A percentile compares a stretch with the other conserved stretches of the same genome.
phyloP scores from a whole-genome alignment of 2,113 vertebrate species.

The Sturnira hondurensis region DNA sequence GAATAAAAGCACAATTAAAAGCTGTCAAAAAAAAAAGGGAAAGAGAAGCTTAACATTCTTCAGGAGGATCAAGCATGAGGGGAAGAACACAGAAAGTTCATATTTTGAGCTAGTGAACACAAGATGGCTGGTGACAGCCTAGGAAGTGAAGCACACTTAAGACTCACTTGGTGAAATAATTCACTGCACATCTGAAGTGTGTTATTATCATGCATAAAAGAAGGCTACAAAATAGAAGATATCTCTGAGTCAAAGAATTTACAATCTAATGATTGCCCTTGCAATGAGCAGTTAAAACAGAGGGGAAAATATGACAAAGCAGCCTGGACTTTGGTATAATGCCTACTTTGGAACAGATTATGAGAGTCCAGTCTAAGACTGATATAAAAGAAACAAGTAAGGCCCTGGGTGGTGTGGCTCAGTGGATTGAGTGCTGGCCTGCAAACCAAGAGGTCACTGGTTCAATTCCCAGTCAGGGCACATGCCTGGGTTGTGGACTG shows the following conservation, averaged over 20 bases:
- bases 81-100: not conserved
- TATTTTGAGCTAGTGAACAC: not conserved
- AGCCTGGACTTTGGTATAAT: constrained; percentile 13
- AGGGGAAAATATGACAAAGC: not conserved
- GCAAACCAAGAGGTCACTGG: no score
- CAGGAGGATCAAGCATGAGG: not conserved
- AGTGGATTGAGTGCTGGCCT: no score
- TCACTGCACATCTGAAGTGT: not conserved
- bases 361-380: constrained; percentile 55
- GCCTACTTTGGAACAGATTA: constrained; percentile 66
- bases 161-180: not conserved
- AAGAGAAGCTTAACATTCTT: constrained; percentile 10
- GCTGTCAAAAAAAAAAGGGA: not conserved
- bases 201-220: not conserved
- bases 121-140: not conserved
- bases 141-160: not conserved
- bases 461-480: no score
- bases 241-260: not conserved
- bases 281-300: constrained; percentile 30
- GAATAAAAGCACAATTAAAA: constrained; percentile 54
- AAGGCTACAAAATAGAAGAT: not conserved
- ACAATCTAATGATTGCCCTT: not conserved
- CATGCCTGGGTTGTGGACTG: no score
- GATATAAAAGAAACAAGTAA: not conserved
- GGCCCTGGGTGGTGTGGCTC: no score